Base-by-base conservation (phyloP, 2,888 invertebrate species). In the Tenthredo notha region DNA sequence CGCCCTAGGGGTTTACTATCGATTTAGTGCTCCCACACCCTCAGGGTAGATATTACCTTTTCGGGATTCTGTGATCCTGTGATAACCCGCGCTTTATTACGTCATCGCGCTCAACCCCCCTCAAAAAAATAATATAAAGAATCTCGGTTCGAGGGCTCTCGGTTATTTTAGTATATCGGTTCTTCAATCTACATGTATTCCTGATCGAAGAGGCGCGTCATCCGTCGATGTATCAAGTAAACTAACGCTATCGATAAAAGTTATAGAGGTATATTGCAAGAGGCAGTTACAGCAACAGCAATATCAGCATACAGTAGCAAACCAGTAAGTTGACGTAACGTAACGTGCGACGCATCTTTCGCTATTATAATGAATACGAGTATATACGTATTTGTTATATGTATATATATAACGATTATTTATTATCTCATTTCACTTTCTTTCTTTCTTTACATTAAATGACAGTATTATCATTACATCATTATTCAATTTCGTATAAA, bases 1-100 rank as follows among this genome's bases (percentile, higher is more conserved):
- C 61, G 10, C 12, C 21, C 61, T 3, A 54, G 33, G 77, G 25
- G 74, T 74, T 21, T 18, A 5, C 18, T 29, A 21, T 90, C 87
- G 87, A 86, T 87, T 87, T 75, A 84, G 47, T 61, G 15, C 65
- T 6, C 33, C 29, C 5, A 40, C 12, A 18, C 25, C 21, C 65
- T 33, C 85, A 67, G 86, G 84, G 86, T 84, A 85, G 85, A 83
- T 33, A 37, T 40, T 70, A 58, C 50, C 74, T 89, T 88, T 84
- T 87, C 40, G 7, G 74, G 50, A 25, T 90, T 86, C 88, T 93
- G 90, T 86, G 92, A 85, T 85, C 93, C 93, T 92, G 90, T 88
- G 90, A 93, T 90, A 92, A 91, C 92, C 92, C 93, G 93, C 93
- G 92, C 93, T 93, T 92, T 89, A 90, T 92, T 93, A 93, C 92